Conservation (phyloP, 2,888 invertebrate species). For the Alviniconcha strummeri region DNA sequence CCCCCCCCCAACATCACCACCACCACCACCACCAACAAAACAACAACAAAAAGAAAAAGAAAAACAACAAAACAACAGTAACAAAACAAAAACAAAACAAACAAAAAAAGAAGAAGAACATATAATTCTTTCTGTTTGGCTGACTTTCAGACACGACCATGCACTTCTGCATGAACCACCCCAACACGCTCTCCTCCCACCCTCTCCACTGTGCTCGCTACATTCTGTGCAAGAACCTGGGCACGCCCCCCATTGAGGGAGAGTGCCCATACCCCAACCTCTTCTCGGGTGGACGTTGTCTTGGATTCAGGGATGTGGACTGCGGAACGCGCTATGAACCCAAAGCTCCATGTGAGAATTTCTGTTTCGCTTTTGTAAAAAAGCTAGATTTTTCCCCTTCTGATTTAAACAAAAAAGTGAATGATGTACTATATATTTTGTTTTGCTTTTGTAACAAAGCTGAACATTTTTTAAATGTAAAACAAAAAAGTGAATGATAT, state of each 20-base stretch:
- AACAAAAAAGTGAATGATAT: too few species aligned
- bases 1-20: too few species aligned
- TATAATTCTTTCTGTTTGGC: not conserved
- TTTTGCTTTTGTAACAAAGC: too few species aligned
- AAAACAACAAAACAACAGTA: too few species aligned
- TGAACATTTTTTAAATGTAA: too few species aligned
- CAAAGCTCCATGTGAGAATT: slow-evolving; percentile 57
- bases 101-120: too few species aligned
- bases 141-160: slow-evolving; percentile 51
- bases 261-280: slow-evolving; percentile 41
- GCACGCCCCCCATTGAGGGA: slow-evolving; percentile 26
- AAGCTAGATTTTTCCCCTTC: not conserved
- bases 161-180: slow-evolving; percentile 49
- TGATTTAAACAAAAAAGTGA: too few species aligned
- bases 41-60: too few species aligned
- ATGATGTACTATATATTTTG: too few species aligned
- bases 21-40: too few species aligned
- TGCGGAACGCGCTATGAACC: slow-evolving; percentile 55
- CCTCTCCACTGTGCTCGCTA: slow-evolving; percentile 56
- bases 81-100: too few species aligned
- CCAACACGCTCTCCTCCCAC: slow-evolving; percentile 47
- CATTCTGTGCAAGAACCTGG: slow-evolving; percentile 47
- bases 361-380: not conserved
- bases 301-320: slow-evolving; percentile 48
- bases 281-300: slow-evolving; percentile 42